These are phyloP conservation scores for Cinclus cinclus DNA, from an alignment of 2,113 vertebrate genomes.

Conservation along the genomic window DNA sequence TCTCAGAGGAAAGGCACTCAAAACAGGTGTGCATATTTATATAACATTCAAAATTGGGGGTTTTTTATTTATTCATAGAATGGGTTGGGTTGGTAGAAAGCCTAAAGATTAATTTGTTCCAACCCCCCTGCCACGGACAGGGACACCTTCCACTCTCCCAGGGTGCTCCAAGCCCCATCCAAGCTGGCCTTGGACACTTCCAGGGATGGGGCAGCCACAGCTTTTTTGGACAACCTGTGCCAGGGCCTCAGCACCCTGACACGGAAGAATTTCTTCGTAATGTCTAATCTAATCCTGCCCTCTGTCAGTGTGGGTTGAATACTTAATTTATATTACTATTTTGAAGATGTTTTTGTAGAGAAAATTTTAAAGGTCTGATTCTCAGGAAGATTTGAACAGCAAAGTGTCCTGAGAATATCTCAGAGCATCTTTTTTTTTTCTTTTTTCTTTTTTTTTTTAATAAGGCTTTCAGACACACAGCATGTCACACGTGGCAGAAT, in stretches of 20 bases:
- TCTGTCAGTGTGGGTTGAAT: background rate
- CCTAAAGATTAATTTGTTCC: background rate
- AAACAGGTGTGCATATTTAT: background rate
- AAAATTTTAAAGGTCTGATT: background rate
- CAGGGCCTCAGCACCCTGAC: background rate
- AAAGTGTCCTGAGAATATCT: background rate
- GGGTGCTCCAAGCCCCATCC: fast-evolving
- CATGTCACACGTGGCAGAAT: fast-evolving
- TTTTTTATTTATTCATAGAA: background rate
- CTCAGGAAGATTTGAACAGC: background rate
- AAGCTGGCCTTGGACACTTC: background rate
- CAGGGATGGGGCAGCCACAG: background rate
- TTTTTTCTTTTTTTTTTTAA: too few species aligned
- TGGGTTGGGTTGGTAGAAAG: background rate
- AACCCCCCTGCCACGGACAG: background rate
- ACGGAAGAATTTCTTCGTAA: background rate
- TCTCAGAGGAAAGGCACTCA: background rate
- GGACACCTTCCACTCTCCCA: background rate
- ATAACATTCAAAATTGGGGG: fast-evolving
- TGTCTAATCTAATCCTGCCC: background rate
- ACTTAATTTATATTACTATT: background rate
- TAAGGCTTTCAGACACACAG: background rate
- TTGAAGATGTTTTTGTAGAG: background rate
- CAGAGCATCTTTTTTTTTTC: background rate
- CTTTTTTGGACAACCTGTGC: background rate